Evolutionary conservation across 1,140 invertebrate genomes (phyloP).

Genomic region (Subanguina moxae): DNA sequence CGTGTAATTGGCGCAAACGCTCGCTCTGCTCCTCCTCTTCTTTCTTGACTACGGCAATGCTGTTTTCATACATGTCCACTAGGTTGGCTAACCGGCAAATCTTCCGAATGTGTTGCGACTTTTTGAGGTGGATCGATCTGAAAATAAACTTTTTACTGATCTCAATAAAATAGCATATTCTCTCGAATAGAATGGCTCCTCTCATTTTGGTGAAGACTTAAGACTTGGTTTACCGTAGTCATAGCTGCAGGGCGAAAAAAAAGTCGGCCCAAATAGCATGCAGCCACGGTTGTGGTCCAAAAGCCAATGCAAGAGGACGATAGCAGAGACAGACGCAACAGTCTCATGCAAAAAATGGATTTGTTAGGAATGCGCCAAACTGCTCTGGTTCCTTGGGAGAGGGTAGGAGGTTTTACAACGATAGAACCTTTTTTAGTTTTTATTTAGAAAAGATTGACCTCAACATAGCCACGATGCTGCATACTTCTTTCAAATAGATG

Average conservation of each 20-base stretch:
- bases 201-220: neutral
- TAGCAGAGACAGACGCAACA: too few relatives aligned
- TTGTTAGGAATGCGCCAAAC: too few relatives aligned
- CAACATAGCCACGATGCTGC: slow-evolving; percentile 44
- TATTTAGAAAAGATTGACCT: slow-evolving; percentile 33
- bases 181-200: neutral
- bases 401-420: too few relatives aligned
- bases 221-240: too few relatives aligned
- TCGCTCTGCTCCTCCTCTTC: slow-evolving; percentile 28
- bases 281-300: too few relatives aligned
- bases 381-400: too few relatives aligned
- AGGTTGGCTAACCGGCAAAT: slow-evolving; percentile 48
- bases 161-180: too few relatives aligned
- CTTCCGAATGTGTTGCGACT: slow-evolving; percentile 31
- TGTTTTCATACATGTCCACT: slow-evolving; percentile 40
- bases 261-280: too few relatives aligned
- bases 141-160: slow-evolving; percentile 13
- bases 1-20: slow-evolving; percentile 2
- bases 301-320: too few relatives aligned
- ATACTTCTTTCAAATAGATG: slow-evolving; percentile 47
- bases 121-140: slow-evolving; percentile 42
- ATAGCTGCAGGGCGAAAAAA: too few relatives aligned
- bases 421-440: too few relatives aligned
- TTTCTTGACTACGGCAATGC: slow-evolving; percentile 13
- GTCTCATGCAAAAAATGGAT: too few relatives aligned